phyloP scores from a whole-genome alignment of 2,888 invertebrate genomes.

The Diploptera punctata region DNA sequence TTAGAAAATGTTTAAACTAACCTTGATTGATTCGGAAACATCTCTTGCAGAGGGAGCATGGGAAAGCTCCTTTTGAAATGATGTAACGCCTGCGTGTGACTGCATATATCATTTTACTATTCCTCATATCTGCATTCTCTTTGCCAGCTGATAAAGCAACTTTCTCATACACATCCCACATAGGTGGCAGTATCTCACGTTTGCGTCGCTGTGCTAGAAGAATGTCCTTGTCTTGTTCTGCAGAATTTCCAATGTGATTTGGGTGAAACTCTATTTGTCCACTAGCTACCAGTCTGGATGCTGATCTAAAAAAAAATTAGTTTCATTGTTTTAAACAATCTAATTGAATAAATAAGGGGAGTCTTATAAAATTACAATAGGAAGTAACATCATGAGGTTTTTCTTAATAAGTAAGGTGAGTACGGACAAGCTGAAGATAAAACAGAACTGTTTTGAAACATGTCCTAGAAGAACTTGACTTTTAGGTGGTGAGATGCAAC shows the following conservation, averaged over 20 bases:
- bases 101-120: constrained; percentile 18
- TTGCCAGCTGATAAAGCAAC: constrained; percentile 36
- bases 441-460: too few relatives aligned
- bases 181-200: constrained; percentile 48
- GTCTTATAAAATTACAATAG: too few relatives aligned
- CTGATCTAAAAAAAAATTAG: neutral
- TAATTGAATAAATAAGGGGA: too few relatives aligned
- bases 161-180: constrained; percentile 50
- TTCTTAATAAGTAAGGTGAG: too few relatives aligned
- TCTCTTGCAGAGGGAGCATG: constrained; percentile 47
- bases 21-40: constrained; percentile 34
- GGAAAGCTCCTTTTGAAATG: constrained; percentile 49
- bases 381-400: too few relatives aligned
- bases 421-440: too few relatives aligned
- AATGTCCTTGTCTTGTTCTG: constrained; percentile 46
- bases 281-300: constrained; percentile 17
- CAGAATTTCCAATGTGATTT: neutral
- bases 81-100: constrained; percentile 48
- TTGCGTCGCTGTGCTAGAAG: constrained; percentile 45
- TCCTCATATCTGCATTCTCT: neutral
- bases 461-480: too few relatives aligned
- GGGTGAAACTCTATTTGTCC: constrained; percentile 24
- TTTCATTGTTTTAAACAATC: too few relatives aligned
- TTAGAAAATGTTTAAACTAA: neutral
- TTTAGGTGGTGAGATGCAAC: too few relatives aligned